Evolutionary conservation across 2,113 vertebrate species (phyloP), one percentile per base, ranked within the genome.

Genomic region (Gasterosteus nipponicus): DNA sequence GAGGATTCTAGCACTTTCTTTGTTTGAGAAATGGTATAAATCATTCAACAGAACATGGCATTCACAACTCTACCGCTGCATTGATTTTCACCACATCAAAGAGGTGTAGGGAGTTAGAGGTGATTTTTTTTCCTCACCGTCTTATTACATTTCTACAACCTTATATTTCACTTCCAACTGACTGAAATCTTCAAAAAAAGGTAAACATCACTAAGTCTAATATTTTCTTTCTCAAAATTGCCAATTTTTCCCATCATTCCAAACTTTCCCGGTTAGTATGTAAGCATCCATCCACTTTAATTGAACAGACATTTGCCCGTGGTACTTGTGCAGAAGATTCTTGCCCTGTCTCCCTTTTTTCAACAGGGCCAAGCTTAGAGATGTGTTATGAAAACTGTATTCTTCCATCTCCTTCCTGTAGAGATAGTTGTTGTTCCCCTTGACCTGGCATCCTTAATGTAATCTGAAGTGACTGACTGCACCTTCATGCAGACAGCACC

Each of bases 401-500:
- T 83, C 58, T 71, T 70, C 69, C 82, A 69, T 56, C 33, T 80
- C 66, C 78, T 73, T 82, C 77, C 81, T 80, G 74, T 78, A 63
- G 81, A 88, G 84, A 85, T 81, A 80, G 74, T 81, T 83, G 89
- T 83, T 91, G 81, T 93, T 93, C 88, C 89, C 83, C 89, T 89
- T 93, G 92, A 91, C 90, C 89, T 90, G 86, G 83, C 90, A 92
- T 91, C 90, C 88, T 85, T 92, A 88, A 74, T 91, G 86, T 93
- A 93, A 93, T 91, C 87, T 80, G 82, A 89, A 93, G 85, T 91
- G 93, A 92, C 91, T 91, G 92, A 91, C 86, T 89, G 87, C 89
- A 85, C 88, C 82, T 69, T 83, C 83, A 92, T 85, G 89, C 82
- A 84, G 77, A 82, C 78, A 92, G 86, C 85, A 73, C 73, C 46